Evolutionary conservation across 2,888 invertebrate species (phyloP).

Genomic region (Ariolimax columbianus): DNA sequence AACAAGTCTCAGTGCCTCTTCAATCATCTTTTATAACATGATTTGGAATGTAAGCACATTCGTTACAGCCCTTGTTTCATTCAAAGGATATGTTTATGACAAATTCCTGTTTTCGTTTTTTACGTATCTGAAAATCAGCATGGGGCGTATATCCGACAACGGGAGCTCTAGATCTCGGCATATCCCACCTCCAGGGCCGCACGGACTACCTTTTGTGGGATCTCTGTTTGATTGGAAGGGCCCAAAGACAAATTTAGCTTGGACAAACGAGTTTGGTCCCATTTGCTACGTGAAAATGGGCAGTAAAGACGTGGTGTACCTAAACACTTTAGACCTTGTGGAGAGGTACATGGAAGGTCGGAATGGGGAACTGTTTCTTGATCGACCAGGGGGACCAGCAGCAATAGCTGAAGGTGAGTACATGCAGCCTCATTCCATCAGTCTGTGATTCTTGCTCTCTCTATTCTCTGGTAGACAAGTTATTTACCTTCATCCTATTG

Average conservation of each 20-base stretch:
- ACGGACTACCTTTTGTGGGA: conserved; percentile 51
- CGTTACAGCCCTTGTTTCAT: too few relatives aligned
- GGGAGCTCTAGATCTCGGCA: neutral
- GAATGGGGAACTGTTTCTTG: conserved; percentile 50
- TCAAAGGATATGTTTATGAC: too few relatives aligned
- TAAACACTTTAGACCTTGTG: conserved; percentile 54
- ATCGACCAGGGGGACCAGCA: conserved; percentile 55
- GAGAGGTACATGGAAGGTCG: conserved; percentile 52
- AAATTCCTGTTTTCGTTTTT: neutral
- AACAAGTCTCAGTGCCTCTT: too few relatives aligned
- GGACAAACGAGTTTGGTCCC: conserved; percentile 53
- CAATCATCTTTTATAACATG: too few relatives aligned
- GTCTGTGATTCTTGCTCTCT: too few relatives aligned
- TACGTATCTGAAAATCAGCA: conserved; percentile 9
- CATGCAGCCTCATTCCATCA: too few relatives aligned
- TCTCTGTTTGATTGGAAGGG: conserved; percentile 54
- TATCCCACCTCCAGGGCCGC: conserved; percentile 48
- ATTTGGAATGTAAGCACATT: too few relatives aligned
- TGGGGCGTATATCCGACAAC: conserved; percentile 16
- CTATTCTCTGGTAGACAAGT: too few relatives aligned
- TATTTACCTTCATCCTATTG: too few relatives aligned
- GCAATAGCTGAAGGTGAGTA: conserved; percentile 54
- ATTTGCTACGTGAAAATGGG: conserved; percentile 54
- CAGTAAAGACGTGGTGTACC: conserved; percentile 55
- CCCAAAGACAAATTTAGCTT: conserved; percentile 55